phyloP scores from a whole-genome alignment of 2,888 invertebrate genomes.

The Scaptomyza polygonia region DNA sequence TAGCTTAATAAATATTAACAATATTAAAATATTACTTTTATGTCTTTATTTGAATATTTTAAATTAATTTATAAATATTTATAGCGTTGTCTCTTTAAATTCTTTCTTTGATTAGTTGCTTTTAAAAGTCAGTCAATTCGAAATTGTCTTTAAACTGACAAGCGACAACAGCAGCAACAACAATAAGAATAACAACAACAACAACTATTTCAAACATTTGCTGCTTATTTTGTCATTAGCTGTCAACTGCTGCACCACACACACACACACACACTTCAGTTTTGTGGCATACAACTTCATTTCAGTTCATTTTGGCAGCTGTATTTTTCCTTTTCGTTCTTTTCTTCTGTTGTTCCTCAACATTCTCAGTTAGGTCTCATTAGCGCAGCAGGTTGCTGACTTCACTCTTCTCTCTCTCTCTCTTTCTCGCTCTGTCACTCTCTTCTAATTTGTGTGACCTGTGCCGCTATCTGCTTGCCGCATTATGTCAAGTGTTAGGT shows the following conservation, averaged over 20 bases:
- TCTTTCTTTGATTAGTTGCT: conserved; percentile 23
- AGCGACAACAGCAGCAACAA: conserved; percentile 52
- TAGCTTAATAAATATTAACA: no score
- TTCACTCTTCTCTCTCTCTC: conserved; percentile 26
- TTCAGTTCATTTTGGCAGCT: conserved; percentile 68
- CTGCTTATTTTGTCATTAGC: conserved; percentile 75
- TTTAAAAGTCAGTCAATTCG: conserved; percentile 27
- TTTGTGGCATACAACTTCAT: conserved; percentile 70
- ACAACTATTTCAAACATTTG: conserved; percentile 68
- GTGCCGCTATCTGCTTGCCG: conserved; percentile 69
- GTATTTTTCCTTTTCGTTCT: conserved; percentile 38
- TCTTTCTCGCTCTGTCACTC: conserved; percentile 1
- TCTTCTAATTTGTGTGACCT: conserved; percentile 52
- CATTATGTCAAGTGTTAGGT: conserved; percentile 81
- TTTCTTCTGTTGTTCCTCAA: conserved; percentile 10
- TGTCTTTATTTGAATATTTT: no score
- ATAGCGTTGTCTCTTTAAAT: background rate
- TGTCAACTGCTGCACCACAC: conserved; percentile 61
- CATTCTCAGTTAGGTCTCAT: conserved; percentile 70
- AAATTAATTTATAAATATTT: background rate
- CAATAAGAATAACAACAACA: conserved; percentile 37
- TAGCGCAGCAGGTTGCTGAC: conserved; percentile 74
- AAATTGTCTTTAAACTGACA: conserved; percentile 48
- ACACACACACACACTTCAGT: conserved; percentile 17
- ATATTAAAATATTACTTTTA: no score